A percentile compares a stretch with the other conserved stretches of the same genome.
These are phyloP conservation scores for Meghimatium bilineatum DNA, from an alignment of 2,888 invertebrate species.

Conservation along the genomic window DNA sequence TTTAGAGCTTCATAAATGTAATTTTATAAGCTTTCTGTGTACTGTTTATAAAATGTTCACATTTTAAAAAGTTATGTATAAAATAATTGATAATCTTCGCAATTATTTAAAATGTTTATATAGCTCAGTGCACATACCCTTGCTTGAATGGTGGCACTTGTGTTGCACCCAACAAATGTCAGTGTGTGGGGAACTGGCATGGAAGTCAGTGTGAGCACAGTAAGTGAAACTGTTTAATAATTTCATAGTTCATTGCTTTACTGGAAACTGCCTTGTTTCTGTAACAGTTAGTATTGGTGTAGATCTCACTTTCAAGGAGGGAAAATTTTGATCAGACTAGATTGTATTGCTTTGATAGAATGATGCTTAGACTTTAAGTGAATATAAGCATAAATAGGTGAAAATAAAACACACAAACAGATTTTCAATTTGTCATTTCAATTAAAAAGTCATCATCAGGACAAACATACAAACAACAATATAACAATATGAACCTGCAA, in stretches of 20 bases:
- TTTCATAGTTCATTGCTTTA: background rate
- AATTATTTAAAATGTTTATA: constrained; percentile 7
- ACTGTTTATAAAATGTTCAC: background rate
- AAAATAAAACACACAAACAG: too few species aligned
- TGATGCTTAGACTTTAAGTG: too few species aligned
- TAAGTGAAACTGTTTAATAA: constrained; percentile 51
- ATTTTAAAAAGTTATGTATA: background rate
- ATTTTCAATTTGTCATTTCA: too few species aligned
- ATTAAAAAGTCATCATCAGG: too few species aligned
- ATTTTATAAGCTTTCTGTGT: background rate
- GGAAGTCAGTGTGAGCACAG: constrained; percentile 62
- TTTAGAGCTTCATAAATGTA: background rate
- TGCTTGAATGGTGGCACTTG: constrained; percentile 66
- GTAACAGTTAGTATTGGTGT: background rate
- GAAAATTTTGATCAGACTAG: background rate
- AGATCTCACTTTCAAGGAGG: background rate
- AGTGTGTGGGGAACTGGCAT: constrained; percentile 59
- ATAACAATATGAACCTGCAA: too few species aligned
- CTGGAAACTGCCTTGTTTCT: background rate
- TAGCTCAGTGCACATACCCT: constrained; percentile 63
- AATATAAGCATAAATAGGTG: too few species aligned
- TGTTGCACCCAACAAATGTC: constrained; percentile 61
- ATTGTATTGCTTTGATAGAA: too few species aligned
- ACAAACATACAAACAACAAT: too few species aligned
- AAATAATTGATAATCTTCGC: background rate